Percentiles rank a stretch among this genome's conserved stretches.
These are phyloP conservation scores for Eubasilissa regina DNA, from an alignment of 1,140 invertebrate genomes.

Conservation along the genomic window DNA sequence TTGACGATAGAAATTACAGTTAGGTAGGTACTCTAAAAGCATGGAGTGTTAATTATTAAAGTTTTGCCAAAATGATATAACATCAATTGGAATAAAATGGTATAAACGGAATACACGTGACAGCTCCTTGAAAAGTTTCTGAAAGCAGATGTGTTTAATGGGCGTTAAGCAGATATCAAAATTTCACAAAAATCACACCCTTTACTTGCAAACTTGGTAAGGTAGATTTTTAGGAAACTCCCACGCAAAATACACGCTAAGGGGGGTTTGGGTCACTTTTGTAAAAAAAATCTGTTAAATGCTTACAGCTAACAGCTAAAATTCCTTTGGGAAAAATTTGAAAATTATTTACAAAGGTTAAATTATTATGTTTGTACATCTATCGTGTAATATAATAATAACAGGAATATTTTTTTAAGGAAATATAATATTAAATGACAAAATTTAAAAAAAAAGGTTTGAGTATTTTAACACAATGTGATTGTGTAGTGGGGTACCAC, in stretches of 20 bases:
- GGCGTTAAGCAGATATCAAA: neutral
- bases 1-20: no score
- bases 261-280: neutral
- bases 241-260: neutral
- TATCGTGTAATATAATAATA: no score
- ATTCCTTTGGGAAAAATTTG: no score
- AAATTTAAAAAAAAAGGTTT: no score
- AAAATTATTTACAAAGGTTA: no score
- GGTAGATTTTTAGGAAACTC: neutral
- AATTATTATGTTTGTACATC: no score
- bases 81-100: neutral
- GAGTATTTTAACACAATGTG: no score
- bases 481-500: no score
- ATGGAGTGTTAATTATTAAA: neutral
- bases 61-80: neutral
- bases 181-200: neutral
- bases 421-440: no score
- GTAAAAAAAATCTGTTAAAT: no score
- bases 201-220: neutral
- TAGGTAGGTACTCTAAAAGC: neutral
- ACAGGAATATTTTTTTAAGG: no score
- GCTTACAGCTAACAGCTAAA: no score
- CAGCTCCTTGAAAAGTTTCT: neutral
- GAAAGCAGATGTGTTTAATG: slow-evolving; percentile 11
- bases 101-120: neutral